Evolutionary conservation across 2,797 vertebrate species (phyloP), one percentile per base, ranked within the genome.

Genomic region (Myotis pilosus): DNA sequence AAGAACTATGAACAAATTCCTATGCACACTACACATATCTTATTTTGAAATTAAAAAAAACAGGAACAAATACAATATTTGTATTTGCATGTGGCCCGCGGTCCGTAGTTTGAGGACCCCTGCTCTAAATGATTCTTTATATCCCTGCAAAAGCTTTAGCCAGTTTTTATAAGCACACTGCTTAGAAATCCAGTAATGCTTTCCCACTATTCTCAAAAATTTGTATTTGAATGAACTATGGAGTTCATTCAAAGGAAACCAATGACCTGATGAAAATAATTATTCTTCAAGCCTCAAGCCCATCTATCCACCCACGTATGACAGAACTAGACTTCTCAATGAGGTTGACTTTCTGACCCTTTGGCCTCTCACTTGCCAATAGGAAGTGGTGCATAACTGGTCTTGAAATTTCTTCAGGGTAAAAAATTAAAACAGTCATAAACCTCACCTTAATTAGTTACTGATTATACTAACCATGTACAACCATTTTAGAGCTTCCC

Each of bases 401-500:
- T 69, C 41, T 89, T 89, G 87, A 95, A 79, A 94, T 95, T 95
- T 94, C 84, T 95, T 96, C 82, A 66, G 80, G 72, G 72, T 78
- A 3, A 94, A 94, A 84, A 76, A 84, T 53, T 87, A 51, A 93
- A 95, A 91, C 22, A 85, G 71, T 53, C 83, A 94, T 95, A 94
- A 95, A 95, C 7, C 44, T 97, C 66, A 64, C 38, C 85, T 95
- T 96, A 95, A 96, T 83, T 94, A 98, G 96, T 95, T 94, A 75
- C 92, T 91, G 92, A 95, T 97, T 96, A 95, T 87, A 96, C 82
- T 96, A 97, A 95, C 93, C 96, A 97, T 76, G 84, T 12, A 28
- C 15, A n/a, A 96, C 91, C 66, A 96, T 93, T 97, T 96, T 92
- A 97, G 94, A 95, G 78, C 28, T 95, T 91, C 95, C 84, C 75